Evolutionary conservation across 2,113 vertebrate genomes (phyloP).

Genomic region (Ia io): DNA sequence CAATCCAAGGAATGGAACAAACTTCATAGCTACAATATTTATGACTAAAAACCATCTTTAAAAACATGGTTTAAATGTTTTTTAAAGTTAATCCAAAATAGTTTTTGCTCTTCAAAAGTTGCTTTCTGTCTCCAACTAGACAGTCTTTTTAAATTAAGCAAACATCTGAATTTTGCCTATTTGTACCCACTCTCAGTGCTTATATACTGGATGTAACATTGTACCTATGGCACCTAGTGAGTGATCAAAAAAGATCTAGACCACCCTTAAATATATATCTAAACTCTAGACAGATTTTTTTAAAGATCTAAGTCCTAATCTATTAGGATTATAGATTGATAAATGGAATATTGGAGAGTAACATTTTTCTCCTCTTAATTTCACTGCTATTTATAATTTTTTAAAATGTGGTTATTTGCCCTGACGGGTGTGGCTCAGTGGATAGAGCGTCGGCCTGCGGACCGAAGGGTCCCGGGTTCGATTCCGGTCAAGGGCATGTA

Average conservation of each 20-base stretch:
- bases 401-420: conserved; percentile 63
- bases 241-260: neutral
- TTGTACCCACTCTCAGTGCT: neutral
- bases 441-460: no score
- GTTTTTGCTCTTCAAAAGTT: neutral
- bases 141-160: conserved; percentile 24
- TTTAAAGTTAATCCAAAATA: neutral
- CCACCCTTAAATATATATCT: neutral
- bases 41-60: neutral
- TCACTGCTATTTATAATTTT: conserved; percentile 69
- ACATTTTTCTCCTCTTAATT: conserved; percentile 56
- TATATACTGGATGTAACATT: neutral
- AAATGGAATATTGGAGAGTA: conserved; percentile 63
- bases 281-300: conserved; percentile 19
- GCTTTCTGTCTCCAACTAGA: neutral
- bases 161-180: neutral
- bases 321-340: conserved; percentile 11
- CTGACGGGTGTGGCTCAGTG: no score
- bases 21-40: neutral
- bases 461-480: no score
- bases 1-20: neutral
- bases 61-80: conserved; percentile 9
- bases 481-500: no score
- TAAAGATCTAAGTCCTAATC: conserved; percentile 43
- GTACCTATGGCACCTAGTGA: neutral